Evolutionary conservation across 2,113 vertebrate species (phyloP).

Genomic region (Leiothrix lutea): DNA sequence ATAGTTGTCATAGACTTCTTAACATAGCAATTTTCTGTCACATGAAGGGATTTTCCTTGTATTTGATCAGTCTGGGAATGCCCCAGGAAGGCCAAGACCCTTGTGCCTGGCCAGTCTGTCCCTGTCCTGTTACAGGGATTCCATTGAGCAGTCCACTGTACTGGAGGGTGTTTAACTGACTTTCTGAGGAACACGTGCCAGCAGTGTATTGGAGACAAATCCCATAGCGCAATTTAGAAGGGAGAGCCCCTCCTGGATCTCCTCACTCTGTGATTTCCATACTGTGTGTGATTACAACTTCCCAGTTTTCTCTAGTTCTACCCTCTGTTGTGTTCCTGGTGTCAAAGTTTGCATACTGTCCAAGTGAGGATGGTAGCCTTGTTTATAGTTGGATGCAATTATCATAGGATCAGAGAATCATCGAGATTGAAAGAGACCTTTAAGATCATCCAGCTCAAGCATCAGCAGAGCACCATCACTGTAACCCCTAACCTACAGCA

Average conservation of each 20-base stretch:
- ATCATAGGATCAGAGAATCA: not conserved
- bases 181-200: not conserved
- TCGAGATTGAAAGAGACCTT: not conserved
- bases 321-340: not conserved
- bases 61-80: not conserved
- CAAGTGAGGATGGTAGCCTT: not conserved
- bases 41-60: not conserved
- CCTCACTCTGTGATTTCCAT: not conserved
- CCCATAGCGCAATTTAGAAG: not conserved
- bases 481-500: not conserved
- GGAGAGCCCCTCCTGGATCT: not conserved
- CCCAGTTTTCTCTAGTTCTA: not conserved
- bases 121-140: accelerated
- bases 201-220: not conserved
- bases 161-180: not conserved
- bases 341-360: not conserved
- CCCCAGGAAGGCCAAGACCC: not conserved
- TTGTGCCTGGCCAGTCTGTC: not conserved
- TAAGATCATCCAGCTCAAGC: not conserved
- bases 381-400: not conserved
- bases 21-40: not conserved
- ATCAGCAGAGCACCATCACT: not conserved
- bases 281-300: not conserved
- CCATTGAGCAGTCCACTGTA: not conserved
- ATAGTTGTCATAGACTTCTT: not conserved